phyloP scores from a whole-genome alignment of 2,113 vertebrate species.

The Ovis aries region DNA sequence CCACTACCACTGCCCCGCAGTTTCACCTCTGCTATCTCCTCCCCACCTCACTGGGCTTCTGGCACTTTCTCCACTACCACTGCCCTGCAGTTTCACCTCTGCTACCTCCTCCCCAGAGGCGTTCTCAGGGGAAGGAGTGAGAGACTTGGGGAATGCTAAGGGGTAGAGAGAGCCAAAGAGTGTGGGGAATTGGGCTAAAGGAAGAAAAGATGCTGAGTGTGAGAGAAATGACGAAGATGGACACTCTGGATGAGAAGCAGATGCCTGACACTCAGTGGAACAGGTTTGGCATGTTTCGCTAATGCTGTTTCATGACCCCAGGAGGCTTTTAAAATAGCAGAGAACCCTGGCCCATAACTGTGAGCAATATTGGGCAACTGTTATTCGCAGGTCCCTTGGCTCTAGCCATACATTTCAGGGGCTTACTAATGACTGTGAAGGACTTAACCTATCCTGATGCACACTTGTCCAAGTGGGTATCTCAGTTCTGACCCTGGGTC shows the following conservation, averaged over 20 bases:
- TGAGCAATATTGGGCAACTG: background rate
- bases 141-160: background rate
- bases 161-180: background rate
- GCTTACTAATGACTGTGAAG: background rate
- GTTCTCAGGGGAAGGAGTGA: background rate
- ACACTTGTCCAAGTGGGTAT: background rate
- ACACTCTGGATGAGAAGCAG: background rate
- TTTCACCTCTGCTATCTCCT: background rate
- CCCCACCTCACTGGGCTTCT: background rate
- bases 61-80: background rate
- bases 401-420: background rate
- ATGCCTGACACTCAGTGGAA: background rate
- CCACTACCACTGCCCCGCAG: background rate
- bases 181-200: background rate
- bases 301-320: slow-evolving; percentile 32
- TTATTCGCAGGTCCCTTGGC: background rate
- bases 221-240: background rate
- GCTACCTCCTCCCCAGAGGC: background rate
- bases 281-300: slow-evolving; percentile 27
- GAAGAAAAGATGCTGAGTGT: background rate
- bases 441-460: background rate
- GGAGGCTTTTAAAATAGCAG: slow-evolving; percentile 30
- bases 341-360: background rate
- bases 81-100: background rate
- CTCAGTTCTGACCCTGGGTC: background rate